Evolutionary conservation across 2,888 invertebrate genomes (phyloP), one percentile per base, ranked within the genome.

Genomic region (Cordilura impudica): DNA sequence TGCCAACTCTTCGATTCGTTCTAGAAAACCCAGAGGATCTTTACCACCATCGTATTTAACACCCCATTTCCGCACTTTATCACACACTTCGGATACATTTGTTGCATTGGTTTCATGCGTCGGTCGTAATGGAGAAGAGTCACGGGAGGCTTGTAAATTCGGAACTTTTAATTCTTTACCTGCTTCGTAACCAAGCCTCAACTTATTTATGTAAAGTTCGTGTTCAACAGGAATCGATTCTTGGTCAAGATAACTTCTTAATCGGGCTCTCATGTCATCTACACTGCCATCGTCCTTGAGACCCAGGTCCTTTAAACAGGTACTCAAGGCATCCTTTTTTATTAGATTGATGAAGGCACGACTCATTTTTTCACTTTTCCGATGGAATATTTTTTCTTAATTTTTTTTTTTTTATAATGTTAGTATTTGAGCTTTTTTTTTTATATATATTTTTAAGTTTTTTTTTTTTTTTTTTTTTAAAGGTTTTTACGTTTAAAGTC

Each of bases 31-130:
- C n/a, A 71, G 45, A 2, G 71, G 61, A 4, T 71, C 71, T 19
- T 45, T 71, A 5, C 71, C 71, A 16, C 61, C 71, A 47, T 71
- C 45, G 47, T 61, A 71, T 31, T 71, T 63, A 4, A 63, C 18
- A 6, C 61, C 53, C 71, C 71, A 63, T 19, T 71, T 71, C 0
- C 71, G 12, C 1, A 71, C 21, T 16, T 54, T 61, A 31, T 61
- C 70, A 18, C 58, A 61, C 2, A 60, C 14, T 21, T 70, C 51
- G 0, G 54, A 39, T 1, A 21, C 12, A 4, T n/a, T 56, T 3
- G 3, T 3, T 35, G 10, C 1, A 4, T 26, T 26, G 2, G 2
- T 4, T 18, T 35, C 35, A 56, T 56, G 18, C 7, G 14, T 10
- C 6, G n/a, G 7, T 26, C 26, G 26, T 6, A 35, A 1, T 8